Percentiles rank a stretch among this genome's conserved stretches.
Evolutionary conservation across 2,888 invertebrate species (phyloP).

Genomic region (Chrysolina oricalcia): DNA sequence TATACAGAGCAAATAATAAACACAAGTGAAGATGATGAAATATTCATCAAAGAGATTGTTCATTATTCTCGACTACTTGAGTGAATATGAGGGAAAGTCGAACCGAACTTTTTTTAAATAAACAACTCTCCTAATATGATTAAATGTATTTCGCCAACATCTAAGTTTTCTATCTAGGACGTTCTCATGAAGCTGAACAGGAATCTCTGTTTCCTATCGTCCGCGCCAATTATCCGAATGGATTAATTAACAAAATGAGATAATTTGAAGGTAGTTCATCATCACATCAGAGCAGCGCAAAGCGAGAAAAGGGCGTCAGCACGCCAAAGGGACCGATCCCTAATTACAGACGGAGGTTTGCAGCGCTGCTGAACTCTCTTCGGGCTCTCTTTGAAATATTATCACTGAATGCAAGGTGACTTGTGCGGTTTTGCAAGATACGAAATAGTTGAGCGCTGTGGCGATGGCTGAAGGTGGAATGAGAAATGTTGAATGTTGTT

Average conservation of each 20-base stretch:
- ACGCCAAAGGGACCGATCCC: constrained; percentile 49
- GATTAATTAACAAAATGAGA: constrained; percentile 52
- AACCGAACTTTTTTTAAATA: too few species aligned
- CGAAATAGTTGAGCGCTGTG: constrained; percentile 7
- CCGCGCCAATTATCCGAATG: constrained; percentile 39
- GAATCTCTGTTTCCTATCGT: background rate
- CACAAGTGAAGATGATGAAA: too few species aligned
- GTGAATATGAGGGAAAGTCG: too few species aligned
- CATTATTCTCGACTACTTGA: too few species aligned
- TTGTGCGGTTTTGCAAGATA: constrained; percentile 41
- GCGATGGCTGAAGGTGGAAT: constrained; percentile 11
- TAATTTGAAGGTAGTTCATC: constrained; percentile 55
- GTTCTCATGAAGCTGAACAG: background rate
- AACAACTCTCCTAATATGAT: too few species aligned
- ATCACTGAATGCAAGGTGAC: constrained; percentile 52
- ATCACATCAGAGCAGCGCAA: constrained; percentile 45
- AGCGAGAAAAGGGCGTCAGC: constrained; percentile 51
- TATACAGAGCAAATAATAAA: too few species aligned
- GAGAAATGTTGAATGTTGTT: constrained; percentile 5
- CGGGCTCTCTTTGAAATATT: constrained; percentile 52
- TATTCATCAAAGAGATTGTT: too few species aligned
- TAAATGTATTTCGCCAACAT: too few species aligned
- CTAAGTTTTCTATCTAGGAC: too few species aligned
- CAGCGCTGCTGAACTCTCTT: constrained; percentile 41
- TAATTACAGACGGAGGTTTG: constrained; percentile 53